Conservation (phyloP, 2,797 vertebrate species). For the Gobionotothen gibberifrons region DNA sequence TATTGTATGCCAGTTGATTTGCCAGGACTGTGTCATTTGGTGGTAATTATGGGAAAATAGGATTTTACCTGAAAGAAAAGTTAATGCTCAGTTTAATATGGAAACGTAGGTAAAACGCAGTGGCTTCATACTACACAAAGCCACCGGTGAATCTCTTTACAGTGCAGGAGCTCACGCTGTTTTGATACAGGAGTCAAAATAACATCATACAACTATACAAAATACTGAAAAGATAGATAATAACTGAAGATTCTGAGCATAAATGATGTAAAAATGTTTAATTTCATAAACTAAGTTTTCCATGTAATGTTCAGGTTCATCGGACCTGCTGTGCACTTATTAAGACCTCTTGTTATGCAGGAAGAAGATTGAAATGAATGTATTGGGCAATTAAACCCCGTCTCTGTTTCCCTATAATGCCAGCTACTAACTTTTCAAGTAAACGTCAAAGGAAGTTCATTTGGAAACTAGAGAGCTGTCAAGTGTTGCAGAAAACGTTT, state of each 20-base stretch:
- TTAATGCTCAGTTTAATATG: background rate
- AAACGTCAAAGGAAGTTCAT: background rate
- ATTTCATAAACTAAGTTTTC: background rate
- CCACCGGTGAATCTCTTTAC: background rate
- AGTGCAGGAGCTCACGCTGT: no score
- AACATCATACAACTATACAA: no score
- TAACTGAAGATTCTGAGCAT: background rate
- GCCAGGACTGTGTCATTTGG: background rate
- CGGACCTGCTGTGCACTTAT: background rate
- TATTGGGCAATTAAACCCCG: background rate
- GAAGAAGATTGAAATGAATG: background rate
- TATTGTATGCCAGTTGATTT: slow-evolving; percentile 6
- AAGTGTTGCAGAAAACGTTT: background rate
- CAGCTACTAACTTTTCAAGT: background rate
- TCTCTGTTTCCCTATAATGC: background rate
- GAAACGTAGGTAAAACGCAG: background rate
- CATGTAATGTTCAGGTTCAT: background rate
- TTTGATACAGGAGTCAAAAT: background rate
- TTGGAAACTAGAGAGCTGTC: background rate
- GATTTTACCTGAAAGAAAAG: background rate
- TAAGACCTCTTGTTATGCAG: background rate
- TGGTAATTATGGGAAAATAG: slow-evolving; percentile 2
- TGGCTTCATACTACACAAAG: background rate
- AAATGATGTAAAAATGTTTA: background rate
- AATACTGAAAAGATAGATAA: background rate